These are phyloP conservation scores for Clepsis dumicolana DNA, from an alignment of 2,888 invertebrate genomes.

Conservation along the genomic window DNA sequence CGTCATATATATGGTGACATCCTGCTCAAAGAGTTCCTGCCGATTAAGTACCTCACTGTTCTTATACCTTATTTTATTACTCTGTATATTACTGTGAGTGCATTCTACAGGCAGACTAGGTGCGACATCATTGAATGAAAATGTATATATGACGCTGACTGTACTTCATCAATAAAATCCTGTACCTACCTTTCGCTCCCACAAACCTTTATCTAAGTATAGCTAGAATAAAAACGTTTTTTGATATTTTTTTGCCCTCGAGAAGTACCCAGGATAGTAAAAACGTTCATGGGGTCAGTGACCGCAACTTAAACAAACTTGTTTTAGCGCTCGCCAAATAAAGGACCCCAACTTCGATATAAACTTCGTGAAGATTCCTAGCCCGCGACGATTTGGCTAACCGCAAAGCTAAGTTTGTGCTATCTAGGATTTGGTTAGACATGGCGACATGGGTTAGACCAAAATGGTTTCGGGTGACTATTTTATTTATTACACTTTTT, in stretches of 20 bases:
- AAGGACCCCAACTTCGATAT: background rate
- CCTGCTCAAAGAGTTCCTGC: no score
- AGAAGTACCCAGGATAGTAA: background rate
- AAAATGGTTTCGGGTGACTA: background rate
- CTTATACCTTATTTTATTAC: no score
- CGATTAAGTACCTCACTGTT: no score
- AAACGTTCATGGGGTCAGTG: background rate
- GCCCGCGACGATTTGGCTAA: background rate
- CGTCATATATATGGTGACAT: no score
- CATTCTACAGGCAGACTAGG: no score
- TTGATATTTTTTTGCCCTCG: background rate
- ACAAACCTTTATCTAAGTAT: background rate
- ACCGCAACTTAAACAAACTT: background rate
- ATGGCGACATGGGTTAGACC: no score
- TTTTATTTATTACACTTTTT: background rate
- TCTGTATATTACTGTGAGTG: no score
- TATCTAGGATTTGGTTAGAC: background rate
- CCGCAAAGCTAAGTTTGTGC: background rate
- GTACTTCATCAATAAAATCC: background rate
- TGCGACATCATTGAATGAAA: background rate
- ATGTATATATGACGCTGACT: background rate
- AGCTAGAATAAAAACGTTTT: background rate
- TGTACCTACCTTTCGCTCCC: background rate
- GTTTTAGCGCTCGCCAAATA: background rate
- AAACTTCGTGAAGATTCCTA: background rate